Evolutionary conservation across 2,888 invertebrate genomes (phyloP).

Genomic region (Macroteleia sp.): DNA sequence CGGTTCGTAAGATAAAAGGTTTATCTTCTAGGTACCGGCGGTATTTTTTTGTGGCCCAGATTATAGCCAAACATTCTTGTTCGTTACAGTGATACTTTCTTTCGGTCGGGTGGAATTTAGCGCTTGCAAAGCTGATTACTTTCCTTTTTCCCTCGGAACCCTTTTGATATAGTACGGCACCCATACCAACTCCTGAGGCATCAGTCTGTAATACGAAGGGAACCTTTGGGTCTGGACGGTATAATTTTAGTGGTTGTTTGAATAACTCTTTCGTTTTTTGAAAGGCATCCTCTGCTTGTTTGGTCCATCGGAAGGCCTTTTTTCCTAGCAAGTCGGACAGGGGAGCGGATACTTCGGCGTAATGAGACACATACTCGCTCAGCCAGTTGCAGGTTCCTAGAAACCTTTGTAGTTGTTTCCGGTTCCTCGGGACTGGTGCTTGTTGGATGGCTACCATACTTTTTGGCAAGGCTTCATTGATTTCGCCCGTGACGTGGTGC

Average conservation of each 20-base stretch:
- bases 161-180: not conserved
- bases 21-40: no score
- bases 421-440: no score
- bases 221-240: slow-evolving; percentile 30
- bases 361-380: not conserved
- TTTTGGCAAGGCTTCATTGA: no score
- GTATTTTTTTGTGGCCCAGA: no score
- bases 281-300: not conserved
- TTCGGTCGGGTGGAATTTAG: no score
- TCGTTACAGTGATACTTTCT: no score
- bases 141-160: not conserved
- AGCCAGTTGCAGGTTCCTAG: not conserved
- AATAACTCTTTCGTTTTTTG: not conserved
- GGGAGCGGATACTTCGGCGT: not conserved
- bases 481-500: no score
- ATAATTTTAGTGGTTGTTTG: not conserved
- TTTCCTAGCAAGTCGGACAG: not conserved
- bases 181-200: not conserved
- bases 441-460: no score
- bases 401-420: slow-evolving; percentile 22
- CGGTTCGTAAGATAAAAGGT: no score
- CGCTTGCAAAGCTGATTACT: no score
- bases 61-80: no score
- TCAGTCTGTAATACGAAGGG: not conserved
- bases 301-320: slow-evolving; percentile 18